phyloP scores from a whole-genome alignment of 2,888 invertebrate genomes.

The Tridacna crocea region DNA sequence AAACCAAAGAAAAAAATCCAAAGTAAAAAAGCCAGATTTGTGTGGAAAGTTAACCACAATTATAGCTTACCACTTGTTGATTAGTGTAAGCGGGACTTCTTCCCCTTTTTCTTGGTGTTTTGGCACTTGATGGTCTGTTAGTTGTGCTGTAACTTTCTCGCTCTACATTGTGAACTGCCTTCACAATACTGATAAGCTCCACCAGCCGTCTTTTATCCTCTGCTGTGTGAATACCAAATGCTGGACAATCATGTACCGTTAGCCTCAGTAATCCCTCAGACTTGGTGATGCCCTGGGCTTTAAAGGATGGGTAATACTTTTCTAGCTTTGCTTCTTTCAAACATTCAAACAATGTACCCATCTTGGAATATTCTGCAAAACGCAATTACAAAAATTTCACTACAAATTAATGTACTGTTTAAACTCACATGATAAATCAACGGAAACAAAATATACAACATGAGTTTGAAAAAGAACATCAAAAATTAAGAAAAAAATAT shows the following conservation, averaged over 20 bases:
- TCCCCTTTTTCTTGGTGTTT: constrained; percentile 65
- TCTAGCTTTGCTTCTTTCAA: constrained; percentile 81
- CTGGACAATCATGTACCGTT: constrained; percentile 78
- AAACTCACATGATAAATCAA: not conserved
- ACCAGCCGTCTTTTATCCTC: constrained; percentile 79
- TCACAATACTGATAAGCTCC: constrained; percentile 81
- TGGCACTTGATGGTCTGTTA: constrained; percentile 48
- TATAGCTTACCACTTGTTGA: constrained; percentile 30
- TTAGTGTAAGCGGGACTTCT: constrained; percentile 61
- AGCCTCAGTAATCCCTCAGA: constrained; percentile 78
- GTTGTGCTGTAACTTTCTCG: constrained; percentile 37
- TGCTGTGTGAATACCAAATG: constrained; percentile 76
- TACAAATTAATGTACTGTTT: not conserved
- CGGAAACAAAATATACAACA: not conserved
- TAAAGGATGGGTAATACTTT: constrained; percentile 80
- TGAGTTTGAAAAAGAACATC: no score
- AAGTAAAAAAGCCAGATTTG: no score
- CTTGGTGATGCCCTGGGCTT: constrained; percentile 78
- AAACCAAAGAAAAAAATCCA: no score
- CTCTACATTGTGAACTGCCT: constrained; percentile 75
- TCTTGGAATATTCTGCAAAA: constrained; percentile 22
- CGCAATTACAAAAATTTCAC: not conserved
- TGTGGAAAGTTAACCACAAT: no score
- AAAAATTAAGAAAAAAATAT: no score
- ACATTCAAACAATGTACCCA: constrained; percentile 80